Evolutionary conservation across 2,888 invertebrate genomes (phyloP).

Genomic region (Nomada fucata): DNA sequence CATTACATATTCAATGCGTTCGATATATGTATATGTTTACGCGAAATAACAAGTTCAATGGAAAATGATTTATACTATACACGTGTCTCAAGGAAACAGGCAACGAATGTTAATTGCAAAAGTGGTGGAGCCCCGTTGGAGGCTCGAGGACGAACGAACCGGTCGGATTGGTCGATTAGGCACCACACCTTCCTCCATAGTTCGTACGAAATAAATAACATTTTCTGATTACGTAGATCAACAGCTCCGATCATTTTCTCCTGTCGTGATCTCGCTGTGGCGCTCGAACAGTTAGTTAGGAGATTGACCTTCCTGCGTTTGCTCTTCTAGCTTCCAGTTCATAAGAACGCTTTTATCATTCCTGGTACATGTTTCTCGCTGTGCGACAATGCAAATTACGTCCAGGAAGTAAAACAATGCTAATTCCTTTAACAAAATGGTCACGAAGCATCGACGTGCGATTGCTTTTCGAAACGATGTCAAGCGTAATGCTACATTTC

Average conservation of each 20-base stretch:
- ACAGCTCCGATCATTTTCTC: slow-evolving; percentile 34
- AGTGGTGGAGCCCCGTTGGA: slow-evolving; percentile 51
- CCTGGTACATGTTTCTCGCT: not conserved
- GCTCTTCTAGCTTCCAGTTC: not conserved
- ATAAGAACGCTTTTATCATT: slow-evolving; percentile 2
- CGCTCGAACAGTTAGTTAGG: not conserved
- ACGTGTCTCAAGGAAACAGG: slow-evolving; percentile 17
- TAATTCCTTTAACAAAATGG: no score
- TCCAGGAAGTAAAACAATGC: no score
- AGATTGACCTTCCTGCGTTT: slow-evolving; percentile 15
- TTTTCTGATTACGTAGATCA: slow-evolving; percentile 57
- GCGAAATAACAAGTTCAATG: not conserved
- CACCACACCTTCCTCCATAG: slow-evolving; percentile 82
- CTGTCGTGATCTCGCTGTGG: slow-evolving; percentile 16
- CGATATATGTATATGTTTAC: not conserved
- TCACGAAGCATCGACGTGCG: no score
- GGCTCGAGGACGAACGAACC: slow-evolving; percentile 79
- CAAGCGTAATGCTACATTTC: no score
- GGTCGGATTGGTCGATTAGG: slow-evolving; percentile 81
- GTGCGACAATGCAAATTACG: not conserved
- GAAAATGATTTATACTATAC: slow-evolving; percentile 18
- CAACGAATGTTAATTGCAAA: slow-evolving; percentile 25
- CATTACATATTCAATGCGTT: not conserved
- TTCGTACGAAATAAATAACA: slow-evolving; percentile 69
- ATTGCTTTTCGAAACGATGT: no score